These are phyloP conservation scores for Drosophila rubida DNA, from an alignment of 2,888 invertebrate species.

Conservation along the genomic window DNA sequence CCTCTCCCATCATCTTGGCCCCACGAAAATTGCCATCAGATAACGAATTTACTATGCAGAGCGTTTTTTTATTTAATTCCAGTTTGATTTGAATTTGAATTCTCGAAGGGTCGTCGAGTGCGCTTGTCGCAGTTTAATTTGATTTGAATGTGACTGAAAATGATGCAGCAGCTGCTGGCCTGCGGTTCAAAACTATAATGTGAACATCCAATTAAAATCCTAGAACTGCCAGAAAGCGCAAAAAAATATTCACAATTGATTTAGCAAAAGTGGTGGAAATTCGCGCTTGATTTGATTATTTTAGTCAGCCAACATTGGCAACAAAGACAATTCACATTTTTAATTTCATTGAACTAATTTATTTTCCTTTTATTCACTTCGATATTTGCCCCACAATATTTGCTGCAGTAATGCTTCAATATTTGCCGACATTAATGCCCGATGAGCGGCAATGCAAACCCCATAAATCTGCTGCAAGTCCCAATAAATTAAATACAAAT, in stretches of 20 bases:
- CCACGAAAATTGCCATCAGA: constrained; percentile 21
- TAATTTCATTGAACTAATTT: neutral
- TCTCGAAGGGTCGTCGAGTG: neutral
- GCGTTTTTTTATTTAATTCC: constrained; percentile 42
- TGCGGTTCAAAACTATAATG: constrained; percentile 2
- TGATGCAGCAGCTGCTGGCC: constrained; percentile 7
- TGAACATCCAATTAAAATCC: too few species aligned
- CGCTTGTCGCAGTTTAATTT: constrained; percentile 36
- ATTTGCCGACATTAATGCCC: constrained; percentile 68
- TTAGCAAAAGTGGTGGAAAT: too few species aligned
- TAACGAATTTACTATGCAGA: constrained; percentile 59
- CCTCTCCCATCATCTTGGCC: constrained; percentile 14
- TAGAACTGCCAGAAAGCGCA: too few species aligned
- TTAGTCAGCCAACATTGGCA: too few species aligned
- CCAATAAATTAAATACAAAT: constrained; percentile 75
- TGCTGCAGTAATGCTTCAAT: constrained; percentile 42
- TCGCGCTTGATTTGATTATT: too few species aligned
- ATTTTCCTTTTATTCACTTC: neutral
- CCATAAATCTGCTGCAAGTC: constrained; percentile 60
- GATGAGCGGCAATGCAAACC: constrained; percentile 53
- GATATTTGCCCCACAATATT: constrained; percentile 3
- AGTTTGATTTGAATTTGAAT: constrained; percentile 29
- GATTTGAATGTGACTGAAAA: constrained; percentile 36
- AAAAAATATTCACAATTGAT: too few species aligned
- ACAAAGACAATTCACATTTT: too few species aligned